Conservation (phyloP, 2,888 invertebrate genomes). For the Tetragonula carbonaria region DNA sequence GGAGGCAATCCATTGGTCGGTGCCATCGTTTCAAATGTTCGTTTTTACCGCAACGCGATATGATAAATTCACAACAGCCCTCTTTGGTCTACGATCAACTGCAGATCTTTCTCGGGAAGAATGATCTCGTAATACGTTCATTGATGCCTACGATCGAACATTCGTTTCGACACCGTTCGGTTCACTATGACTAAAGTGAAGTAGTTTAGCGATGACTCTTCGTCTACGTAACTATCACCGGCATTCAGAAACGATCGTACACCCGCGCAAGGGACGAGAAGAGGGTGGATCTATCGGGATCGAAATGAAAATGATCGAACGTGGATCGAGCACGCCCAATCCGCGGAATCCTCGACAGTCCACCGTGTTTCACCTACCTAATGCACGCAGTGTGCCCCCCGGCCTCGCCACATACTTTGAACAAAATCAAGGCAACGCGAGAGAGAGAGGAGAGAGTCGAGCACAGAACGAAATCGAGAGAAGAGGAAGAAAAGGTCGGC, state of each 20-base stretch:
- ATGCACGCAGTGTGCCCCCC: constrained; percentile 42
- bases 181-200: not conserved
- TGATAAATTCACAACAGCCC: too few species aligned
- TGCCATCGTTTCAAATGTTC: too few species aligned
- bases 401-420: constrained; percentile 31
- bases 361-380: constrained; percentile 43
- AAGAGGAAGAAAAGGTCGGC: constrained; percentile 1
- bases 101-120: too few species aligned
- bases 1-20: not conserved
- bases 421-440: constrained; percentile 17
- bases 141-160: not conserved
- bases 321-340: constrained; percentile 59
- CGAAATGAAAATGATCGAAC: constrained; percentile 75
- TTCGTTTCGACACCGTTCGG: not conserved
- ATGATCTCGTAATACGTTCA: not conserved
- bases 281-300: constrained; percentile 54
- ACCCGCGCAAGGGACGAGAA: not conserved
- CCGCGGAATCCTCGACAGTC: constrained; percentile 63
- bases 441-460: not conserved
- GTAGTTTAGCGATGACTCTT: not conserved
- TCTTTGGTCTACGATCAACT: too few species aligned
- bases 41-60: too few species aligned
- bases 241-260: constrained; percentile 31
- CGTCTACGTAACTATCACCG: not conserved
- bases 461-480: not conserved